Conservation (phyloP, 2,888 invertebrate species). For the Rotaria socialis region DNA sequence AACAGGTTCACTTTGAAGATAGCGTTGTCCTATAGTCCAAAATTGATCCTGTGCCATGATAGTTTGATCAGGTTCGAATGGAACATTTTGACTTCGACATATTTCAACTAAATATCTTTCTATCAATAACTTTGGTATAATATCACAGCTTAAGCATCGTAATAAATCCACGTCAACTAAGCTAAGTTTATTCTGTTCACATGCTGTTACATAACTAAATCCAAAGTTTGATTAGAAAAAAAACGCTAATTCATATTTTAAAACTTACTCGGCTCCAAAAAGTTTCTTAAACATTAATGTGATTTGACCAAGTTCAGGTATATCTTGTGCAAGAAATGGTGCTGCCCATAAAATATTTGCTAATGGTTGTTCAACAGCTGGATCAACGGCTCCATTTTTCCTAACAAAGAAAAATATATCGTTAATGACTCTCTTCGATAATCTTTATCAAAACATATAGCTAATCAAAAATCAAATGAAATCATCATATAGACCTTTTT, state of each 20-base stretch:
- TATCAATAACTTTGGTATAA: conserved; percentile 87
- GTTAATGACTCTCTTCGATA: no score
- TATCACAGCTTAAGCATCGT: conserved; percentile 84
- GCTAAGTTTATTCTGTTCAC: conserved; percentile 73
- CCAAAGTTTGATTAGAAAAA: no score
- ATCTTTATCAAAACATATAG: no score
- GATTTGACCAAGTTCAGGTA: conserved; percentile 55
- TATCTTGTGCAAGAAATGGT: conserved; percentile 71
- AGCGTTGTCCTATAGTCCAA: conserved; percentile 34
- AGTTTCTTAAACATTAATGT: conserved; percentile 20
- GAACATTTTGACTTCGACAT: conserved; percentile 86
- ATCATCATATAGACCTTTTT: no score
- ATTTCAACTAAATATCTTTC: conserved; percentile 90
- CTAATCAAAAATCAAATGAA: no score
- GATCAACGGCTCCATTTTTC: conserved; percentile 66
- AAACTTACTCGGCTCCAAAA: conserved; percentile 24
- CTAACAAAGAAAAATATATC: not conserved
- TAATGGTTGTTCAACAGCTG: conserved; percentile 91
- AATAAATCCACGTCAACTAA: conserved; percentile 84
- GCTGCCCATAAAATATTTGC: conserved; percentile 95
- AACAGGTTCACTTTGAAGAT: not conserved
- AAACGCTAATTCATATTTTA: conserved; percentile 62
- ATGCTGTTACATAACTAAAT: conserved; percentile 76
- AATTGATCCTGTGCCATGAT: conserved; percentile 49
- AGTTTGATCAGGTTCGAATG: conserved; percentile 83